Evolutionary conservation across 2,113 vertebrate species (phyloP), one percentile per base, ranked within the genome.

Genomic region (Myocastor coypus): DNA sequence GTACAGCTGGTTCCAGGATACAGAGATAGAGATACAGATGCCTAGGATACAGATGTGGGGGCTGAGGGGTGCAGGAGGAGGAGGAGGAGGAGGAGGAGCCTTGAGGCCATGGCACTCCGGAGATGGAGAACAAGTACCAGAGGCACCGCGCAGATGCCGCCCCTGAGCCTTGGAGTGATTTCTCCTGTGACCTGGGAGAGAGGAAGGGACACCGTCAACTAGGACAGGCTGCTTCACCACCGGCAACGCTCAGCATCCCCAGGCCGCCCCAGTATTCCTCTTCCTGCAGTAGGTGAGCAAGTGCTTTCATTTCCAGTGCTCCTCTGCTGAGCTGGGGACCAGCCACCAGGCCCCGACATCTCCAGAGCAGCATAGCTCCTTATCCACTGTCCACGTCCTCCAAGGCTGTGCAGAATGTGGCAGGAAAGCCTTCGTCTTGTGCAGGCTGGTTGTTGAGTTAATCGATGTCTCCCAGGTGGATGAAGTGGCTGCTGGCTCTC

Each of bases 231-330:
- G n/a, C 37, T 26, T 40, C 10, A 2, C n/a, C 30, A 5, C 8
- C 50, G 86, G 63, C 42, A 28, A n/a, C 71, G 42, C 34, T 0
- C 6, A 42, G 52, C 1, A 14, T 12, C 32, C 42, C 68, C 77
- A 12, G 63, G 3, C 34, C 63, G 19, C 17, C 13, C 19, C 0
- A 0, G 68, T 32, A 32, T 46, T 40, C 34, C 0, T 14, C 63
- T 32, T 12, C 4, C 40, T 0, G 4, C 1, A 2, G 34, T 7
- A 50, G 1, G 20, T 7, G 28, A n/a, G n/a, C 1, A 0, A 11
- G 34, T 0, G 0, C 2, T 13, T 17, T 3, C 52, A 7, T 17
- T 13, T 6, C 10, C 3, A 30, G 3, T 13, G 0, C 0, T 2
- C 30, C 78, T 28, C 68, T 1, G 16, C 7, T 1, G 57, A 22